phyloP scores from a whole-genome alignment of 2,888 invertebrate genomes.

The Uloborus plumipes region DNA sequence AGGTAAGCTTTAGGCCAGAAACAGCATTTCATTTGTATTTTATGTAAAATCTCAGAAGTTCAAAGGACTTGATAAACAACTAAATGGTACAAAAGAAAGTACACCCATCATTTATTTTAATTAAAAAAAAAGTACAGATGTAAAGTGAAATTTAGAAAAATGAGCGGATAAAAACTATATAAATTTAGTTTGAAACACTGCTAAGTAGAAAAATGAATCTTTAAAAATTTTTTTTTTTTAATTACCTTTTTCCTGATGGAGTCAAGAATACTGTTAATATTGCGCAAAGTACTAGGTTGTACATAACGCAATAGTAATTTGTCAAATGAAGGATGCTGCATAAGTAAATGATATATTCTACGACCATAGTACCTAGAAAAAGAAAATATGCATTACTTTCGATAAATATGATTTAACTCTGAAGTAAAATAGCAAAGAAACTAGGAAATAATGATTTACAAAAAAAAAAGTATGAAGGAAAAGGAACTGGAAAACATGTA shows the following conservation, averaged over 20 bases:
- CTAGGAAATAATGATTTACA: background rate
- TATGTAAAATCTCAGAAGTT: too few species aligned
- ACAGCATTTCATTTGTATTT: too few species aligned
- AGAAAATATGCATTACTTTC: background rate
- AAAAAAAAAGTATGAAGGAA: background rate
- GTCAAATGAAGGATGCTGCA: conserved; percentile 82
- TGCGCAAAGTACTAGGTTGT: conserved; percentile 82
- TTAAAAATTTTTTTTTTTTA: too few species aligned
- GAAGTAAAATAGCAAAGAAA: background rate
- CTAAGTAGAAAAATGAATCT: too few species aligned
- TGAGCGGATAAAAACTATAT: too few species aligned
- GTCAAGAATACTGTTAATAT: conserved; percentile 85
- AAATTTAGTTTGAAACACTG: too few species aligned
- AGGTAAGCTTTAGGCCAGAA: too few species aligned
- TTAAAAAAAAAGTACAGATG: too few species aligned
- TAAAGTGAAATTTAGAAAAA: too few species aligned
- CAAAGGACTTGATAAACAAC: too few species aligned
- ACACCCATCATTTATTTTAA: too few species aligned
- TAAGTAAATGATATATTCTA: conserved; percentile 81
- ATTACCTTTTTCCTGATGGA: conserved; percentile 68
- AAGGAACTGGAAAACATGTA: background rate
- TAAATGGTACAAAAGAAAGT: too few species aligned
- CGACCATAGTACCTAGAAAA: conserved; percentile 82
- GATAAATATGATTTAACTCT: background rate
- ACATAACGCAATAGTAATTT: conserved; percentile 84